Percentiles rank a stretch among this genome's conserved stretches.
Conservation (phyloP, 2,888 invertebrate genomes). For the Synergus itoensis region DNA sequence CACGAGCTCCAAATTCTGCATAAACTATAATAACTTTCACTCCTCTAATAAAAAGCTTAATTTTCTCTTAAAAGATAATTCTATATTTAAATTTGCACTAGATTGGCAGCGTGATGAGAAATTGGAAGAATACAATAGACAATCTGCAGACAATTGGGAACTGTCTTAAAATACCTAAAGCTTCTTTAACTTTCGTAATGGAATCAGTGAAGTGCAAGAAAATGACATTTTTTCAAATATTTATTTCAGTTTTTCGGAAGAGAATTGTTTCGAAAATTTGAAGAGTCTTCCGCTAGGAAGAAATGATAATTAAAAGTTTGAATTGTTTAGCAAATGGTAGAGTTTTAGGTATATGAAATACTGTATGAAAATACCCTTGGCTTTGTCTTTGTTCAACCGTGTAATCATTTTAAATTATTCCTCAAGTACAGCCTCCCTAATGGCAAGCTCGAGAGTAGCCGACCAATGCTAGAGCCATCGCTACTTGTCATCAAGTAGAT, state of each 20-base stretch:
- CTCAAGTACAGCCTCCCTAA: conserved; percentile 2
- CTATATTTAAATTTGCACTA: not conserved
- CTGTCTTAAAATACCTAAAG: not conserved
- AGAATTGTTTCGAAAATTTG: too few species aligned
- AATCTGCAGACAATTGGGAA: not conserved
- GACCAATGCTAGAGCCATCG: not conserved
- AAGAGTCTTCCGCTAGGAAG: not conserved
- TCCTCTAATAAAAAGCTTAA: not conserved
- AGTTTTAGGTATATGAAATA: not conserved
- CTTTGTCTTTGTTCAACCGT: not conserved
- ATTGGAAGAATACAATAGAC: too few species aligned
- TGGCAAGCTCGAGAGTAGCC: not conserved
- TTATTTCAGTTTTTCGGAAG: too few species aligned
- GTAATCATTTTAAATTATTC: conserved; percentile 8
- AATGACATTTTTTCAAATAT: not conserved
- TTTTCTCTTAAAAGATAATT: not conserved
- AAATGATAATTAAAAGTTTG: not conserved
- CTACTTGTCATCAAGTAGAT: conserved; percentile 17
- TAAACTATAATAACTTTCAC: not conserved
- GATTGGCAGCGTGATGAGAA: too few species aligned
- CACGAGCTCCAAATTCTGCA: not conserved
- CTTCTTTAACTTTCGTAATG: too few species aligned
- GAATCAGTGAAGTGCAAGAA: too few species aligned
- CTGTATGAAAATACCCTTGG: not conserved
- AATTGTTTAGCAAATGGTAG: not conserved